These are phyloP conservation scores for Pseudochirops corinnae DNA, from an alignment of 2,797 vertebrate genomes.

Conservation along the genomic window DNA sequence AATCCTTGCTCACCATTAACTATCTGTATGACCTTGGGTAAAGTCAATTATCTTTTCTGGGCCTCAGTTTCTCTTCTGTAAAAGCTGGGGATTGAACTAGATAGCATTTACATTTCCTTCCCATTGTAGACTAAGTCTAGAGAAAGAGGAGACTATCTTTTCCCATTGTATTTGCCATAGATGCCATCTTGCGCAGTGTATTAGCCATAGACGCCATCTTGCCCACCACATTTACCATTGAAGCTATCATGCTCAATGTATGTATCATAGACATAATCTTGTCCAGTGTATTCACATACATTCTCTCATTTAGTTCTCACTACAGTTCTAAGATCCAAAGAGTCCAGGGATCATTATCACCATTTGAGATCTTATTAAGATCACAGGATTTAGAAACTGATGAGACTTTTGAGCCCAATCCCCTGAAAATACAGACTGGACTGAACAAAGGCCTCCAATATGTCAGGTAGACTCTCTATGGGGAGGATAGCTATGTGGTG, in stretches of 20 bases:
- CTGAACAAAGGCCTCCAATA: too few species aligned
- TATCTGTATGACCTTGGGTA: background rate
- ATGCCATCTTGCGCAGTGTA: background rate
- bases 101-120: background rate
- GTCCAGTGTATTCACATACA: background rate
- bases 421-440: background rate
- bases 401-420: background rate
- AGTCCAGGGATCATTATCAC: background rate
- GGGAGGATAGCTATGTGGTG: too few species aligned
- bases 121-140: background rate
- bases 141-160: background rate
- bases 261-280: background rate
- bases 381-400: background rate
- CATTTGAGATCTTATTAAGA: background rate
- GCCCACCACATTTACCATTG: background rate
- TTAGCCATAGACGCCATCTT: background rate
- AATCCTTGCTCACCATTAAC: background rate
- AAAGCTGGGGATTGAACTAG: background rate
- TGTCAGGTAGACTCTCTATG: too few species aligned
- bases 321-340: background rate
- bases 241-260: background rate
- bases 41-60: background rate
- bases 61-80: background rate
- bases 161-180: background rate
- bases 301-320: background rate